Evolutionary conservation across 2,113 vertebrate genomes (phyloP).

Genomic region (Anarrhichthys ocellatus): DNA sequence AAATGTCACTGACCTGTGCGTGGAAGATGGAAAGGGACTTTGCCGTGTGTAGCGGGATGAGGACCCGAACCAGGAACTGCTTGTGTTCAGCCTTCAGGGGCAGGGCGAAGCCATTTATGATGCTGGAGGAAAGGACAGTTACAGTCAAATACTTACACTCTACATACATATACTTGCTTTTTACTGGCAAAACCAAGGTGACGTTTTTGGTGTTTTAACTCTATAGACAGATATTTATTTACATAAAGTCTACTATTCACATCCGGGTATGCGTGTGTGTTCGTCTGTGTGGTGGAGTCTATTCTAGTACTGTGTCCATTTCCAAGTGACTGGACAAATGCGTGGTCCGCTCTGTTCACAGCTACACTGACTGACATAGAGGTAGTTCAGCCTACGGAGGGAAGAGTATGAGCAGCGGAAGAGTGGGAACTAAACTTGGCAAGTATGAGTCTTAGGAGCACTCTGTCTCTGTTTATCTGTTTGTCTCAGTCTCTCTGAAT

Average conservation of each 20-base stretch:
- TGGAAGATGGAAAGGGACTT: constrained; percentile 95
- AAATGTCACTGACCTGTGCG: constrained; percentile 86
- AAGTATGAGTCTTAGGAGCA: constrained; percentile 2
- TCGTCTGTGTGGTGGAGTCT: constrained; percentile 10
- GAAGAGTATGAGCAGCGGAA: constrained; percentile 8
- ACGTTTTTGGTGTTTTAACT: background rate
- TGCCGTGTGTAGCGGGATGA: constrained; percentile 92
- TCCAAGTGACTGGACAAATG: constrained; percentile 45
- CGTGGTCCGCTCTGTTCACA: constrained; percentile 34
- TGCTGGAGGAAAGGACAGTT: constrained; percentile 75
- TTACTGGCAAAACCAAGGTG: background rate
- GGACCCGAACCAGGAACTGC: constrained; percentile 93
- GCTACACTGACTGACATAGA: constrained; percentile 25
- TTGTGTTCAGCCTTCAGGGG: constrained; percentile 94
- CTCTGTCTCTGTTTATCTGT: constrained; percentile 3
- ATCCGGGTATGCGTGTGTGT: background rate
- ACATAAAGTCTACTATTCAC: background rate
- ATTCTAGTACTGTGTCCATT: constrained; percentile 33
- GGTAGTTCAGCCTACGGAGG: constrained; percentile 14
- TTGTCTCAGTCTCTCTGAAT: constrained; percentile 5
- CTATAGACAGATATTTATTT: background rate
- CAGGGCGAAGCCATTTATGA: constrained; percentile 94
- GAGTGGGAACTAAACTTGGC: constrained; percentile 60
- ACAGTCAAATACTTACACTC: background rate
- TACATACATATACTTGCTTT: background rate